phyloP scores from a whole-genome alignment of 2,113 vertebrate species.

The Bufo gargarizans region DNA sequence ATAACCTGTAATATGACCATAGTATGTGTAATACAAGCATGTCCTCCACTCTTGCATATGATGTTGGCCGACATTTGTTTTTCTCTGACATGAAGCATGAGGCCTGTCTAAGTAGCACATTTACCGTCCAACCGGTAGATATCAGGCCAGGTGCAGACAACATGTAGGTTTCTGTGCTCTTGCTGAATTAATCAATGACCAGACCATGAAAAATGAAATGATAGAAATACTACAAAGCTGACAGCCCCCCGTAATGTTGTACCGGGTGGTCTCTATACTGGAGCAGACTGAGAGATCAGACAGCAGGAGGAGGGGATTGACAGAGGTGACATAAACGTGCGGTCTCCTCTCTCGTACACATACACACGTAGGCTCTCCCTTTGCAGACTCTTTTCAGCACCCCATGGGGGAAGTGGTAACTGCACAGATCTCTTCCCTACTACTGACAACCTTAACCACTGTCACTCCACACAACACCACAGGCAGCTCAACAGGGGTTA shows the following conservation, averaged over 20 bases:
- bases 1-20: neutral
- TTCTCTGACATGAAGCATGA: neutral
- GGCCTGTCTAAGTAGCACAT: neutral
- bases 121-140: neutral
- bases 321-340: conserved; percentile 58
- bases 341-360: conserved; percentile 57
- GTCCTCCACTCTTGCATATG: neutral
- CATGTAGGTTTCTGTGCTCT: neutral
- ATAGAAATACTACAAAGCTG: neutral
- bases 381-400: conserved; percentile 46
- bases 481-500: conserved; percentile 25
- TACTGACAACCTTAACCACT: conserved; percentile 11
- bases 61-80: neutral
- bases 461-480: conserved; percentile 1
- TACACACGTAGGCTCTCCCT: conserved; percentile 48
- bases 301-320: conserved; percentile 56
- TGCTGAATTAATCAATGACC: neutral
- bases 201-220: conserved; percentile 1
- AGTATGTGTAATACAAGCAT: neutral
- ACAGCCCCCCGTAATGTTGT: neutral
- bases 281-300: conserved; percentile 59
- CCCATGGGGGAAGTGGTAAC: conserved; percentile 38
- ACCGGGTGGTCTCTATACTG: conserved; percentile 50
- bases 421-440: conserved; percentile 3
- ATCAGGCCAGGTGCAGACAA: neutral